Evolutionary conservation across 2,888 invertebrate species (phyloP).

Genomic region (Polyploca ridens): DNA sequence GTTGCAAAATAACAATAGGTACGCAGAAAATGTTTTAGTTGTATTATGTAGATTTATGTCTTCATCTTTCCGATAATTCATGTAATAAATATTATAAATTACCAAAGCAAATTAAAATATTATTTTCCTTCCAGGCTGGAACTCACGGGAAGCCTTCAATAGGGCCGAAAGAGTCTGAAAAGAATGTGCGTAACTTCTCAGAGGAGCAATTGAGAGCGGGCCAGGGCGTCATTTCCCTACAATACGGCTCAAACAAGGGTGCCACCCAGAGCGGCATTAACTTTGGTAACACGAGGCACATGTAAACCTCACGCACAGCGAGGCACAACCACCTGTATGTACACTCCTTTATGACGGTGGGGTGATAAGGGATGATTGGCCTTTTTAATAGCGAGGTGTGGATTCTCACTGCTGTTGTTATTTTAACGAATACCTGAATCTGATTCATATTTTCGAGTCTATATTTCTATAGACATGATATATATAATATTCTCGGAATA

Average conservation of each 20-base stretch:
- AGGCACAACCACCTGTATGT: conserved; percentile 24
- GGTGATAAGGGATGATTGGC: conserved; percentile 32
- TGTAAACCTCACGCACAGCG: conserved; percentile 84
- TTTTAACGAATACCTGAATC: neutral
- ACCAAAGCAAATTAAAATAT: neutral
- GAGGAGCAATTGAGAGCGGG: conserved; percentile 97
- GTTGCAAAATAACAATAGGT: neutral
- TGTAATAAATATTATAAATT: too few relatives aligned
- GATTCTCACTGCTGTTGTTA: neutral
- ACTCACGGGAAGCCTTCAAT: conserved; percentile 94
- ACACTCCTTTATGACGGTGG: conserved; percentile 20
- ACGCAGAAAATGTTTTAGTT: neutral
- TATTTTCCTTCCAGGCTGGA: conserved; percentile 85
- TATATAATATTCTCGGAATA: neutral
- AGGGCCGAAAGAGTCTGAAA: conserved; percentile 98
- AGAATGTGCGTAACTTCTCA: conserved; percentile 96
- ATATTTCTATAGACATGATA: neutral
- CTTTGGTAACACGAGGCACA: conserved; percentile 98
- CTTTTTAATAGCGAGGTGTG: conserved; percentile 17
- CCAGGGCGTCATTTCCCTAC: conserved; percentile 96
- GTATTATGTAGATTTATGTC: neutral
- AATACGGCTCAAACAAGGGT: conserved; percentile 99
- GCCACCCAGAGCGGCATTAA: conserved; percentile 98
- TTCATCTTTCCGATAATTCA: neutral
- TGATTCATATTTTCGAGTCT: neutral